These are phyloP conservation scores for Alauda arvensis DNA, from an alignment of 2,797 vertebrate species.

Conservation along the genomic window DNA sequence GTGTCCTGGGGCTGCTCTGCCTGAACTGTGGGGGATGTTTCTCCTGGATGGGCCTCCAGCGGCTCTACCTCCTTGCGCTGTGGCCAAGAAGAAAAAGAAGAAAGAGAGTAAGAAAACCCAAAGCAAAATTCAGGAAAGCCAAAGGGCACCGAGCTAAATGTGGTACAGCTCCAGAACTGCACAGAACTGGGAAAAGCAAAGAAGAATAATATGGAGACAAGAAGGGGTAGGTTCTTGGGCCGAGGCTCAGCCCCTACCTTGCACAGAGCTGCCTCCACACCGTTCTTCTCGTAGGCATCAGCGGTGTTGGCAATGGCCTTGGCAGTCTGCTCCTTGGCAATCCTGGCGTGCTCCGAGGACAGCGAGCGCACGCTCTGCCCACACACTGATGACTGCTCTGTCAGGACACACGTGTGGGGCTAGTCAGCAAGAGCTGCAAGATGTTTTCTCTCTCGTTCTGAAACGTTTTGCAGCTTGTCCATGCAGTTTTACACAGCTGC, in stretches of 20 bases:
- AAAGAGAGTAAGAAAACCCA: slow-evolving; percentile 20
- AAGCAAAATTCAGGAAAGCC: slow-evolving; percentile 18
- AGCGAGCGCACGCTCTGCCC: slow-evolving; percentile 49
- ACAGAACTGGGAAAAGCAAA: neutral
- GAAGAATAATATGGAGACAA: neutral
- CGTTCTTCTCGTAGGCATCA: slow-evolving; percentile 58
- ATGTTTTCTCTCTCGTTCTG: accelerated
- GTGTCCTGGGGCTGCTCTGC: slow-evolving; percentile 56
- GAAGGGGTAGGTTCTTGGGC: neutral
- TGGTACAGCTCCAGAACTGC: neutral
- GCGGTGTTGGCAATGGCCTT: slow-evolving; percentile 69
- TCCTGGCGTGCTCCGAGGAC: slow-evolving; percentile 69
- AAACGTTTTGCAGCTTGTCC: neutral
- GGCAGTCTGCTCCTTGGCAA: slow-evolving; percentile 73
- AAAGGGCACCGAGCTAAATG: neutral
- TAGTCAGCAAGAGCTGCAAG: neutral
- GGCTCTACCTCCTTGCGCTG: slow-evolving; percentile 65
- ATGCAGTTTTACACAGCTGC: neutral
- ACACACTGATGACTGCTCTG: slow-evolving; percentile 51
- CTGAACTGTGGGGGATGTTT: slow-evolving; percentile 58
- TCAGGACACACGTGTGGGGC: neutral
- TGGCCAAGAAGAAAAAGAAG: slow-evolving; percentile 36
- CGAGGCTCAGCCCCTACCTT: slow-evolving; percentile 56
- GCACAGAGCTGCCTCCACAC: slow-evolving; percentile 58
- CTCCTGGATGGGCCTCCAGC: slow-evolving; percentile 46